Percentiles rank a stretch among this genome's conserved stretches.
phyloP scores from a whole-genome alignment of 2,888 invertebrate species.

The Euzophera pinguis region DNA sequence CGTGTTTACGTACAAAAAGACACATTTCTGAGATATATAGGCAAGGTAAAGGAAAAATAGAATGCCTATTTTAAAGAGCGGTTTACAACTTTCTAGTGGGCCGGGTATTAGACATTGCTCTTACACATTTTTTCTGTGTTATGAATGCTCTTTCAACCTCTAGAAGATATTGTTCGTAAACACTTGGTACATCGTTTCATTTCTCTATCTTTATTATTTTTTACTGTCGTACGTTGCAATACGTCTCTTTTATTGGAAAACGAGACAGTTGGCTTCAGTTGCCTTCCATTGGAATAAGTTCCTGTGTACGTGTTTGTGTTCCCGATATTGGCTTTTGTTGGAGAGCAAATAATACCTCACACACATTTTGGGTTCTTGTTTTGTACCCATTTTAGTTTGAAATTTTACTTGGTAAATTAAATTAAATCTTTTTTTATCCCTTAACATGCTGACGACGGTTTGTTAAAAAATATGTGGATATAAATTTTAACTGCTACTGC shows the following conservation, averaged over 20 bases:
- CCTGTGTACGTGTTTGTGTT: conserved; percentile 58
- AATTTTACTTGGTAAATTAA: not conserved
- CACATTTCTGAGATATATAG: no score
- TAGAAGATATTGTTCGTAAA: no score
- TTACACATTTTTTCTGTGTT: no score
- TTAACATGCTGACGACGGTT: no score
- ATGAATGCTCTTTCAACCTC: no score
- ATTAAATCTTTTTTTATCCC: not conserved
- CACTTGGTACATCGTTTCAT: not conserved
- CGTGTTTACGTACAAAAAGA: no score
- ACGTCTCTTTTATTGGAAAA: conserved; percentile 73
- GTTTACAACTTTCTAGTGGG: no score
- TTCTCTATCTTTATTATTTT: not conserved
- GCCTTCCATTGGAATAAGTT: conserved; percentile 51
- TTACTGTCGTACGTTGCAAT: conserved; percentile 46
- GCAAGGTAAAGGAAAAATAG: no score
- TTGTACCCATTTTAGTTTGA: conserved; percentile 13
- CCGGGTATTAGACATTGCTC: no score
- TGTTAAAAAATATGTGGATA: no score
- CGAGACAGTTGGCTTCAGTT: conserved; percentile 29
- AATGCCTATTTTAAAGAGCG: no score
- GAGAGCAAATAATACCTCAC: conserved; percentile 24
- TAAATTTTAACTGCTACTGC: no score
- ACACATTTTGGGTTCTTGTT: conserved; percentile 26
- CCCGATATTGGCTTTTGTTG: conserved; percentile 59